Conservation (phyloP, 1,140 invertebrate species). For the Saccostrea cuccullata region DNA sequence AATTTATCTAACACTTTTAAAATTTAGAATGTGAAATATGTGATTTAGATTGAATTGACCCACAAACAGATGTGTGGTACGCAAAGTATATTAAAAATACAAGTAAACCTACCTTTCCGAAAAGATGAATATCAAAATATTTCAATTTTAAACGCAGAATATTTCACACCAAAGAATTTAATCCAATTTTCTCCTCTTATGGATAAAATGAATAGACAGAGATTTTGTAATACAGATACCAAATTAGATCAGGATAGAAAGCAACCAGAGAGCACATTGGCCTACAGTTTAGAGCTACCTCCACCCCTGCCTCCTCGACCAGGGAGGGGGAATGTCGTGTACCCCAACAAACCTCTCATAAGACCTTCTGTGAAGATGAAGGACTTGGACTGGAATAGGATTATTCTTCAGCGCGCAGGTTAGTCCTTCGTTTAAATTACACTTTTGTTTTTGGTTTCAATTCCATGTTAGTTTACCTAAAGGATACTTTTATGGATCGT, state of each 20-base stretch:
- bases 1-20: slow-evolving; percentile 30
- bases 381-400: slow-evolving; percentile 66
- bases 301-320: slow-evolving; percentile 71
- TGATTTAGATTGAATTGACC: not conserved
- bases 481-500: not conserved
- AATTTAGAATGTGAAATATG: slow-evolving; percentile 1
- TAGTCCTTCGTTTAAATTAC: not conserved
- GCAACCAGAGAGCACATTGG: slow-evolving; percentile 12
- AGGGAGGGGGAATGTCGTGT: slow-evolving; percentile 64
- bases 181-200: not conserved
- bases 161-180: not conserved
- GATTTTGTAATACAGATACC: not conserved
- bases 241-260: slow-evolving; percentile 42
- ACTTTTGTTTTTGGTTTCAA: not conserved
- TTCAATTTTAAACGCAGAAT: not conserved
- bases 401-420: slow-evolving; percentile 70
- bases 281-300: slow-evolving; percentile 54
- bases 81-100: not conserved
- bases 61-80: not conserved
- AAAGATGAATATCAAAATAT: not conserved
- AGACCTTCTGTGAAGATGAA: slow-evolving; percentile 67
- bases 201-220: not conserved
- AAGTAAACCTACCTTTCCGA: not conserved
- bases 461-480: not conserved
- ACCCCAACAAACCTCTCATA: slow-evolving; percentile 73